Evolutionary conservation across 2,797 vertebrate genomes (phyloP).

Genomic region (Cryptoprocta ferox): DNA sequence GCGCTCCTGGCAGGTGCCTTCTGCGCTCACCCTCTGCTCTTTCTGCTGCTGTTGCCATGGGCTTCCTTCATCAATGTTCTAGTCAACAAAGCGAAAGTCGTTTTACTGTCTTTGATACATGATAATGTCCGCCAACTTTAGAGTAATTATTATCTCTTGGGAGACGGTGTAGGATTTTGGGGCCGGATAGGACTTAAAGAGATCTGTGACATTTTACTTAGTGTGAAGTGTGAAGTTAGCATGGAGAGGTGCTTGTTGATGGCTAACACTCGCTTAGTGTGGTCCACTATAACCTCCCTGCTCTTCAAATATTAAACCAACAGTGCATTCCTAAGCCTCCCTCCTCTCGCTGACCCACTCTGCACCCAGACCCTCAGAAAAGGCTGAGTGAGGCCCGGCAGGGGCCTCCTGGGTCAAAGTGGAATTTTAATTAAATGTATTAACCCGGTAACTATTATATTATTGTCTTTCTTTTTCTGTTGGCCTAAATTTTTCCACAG

Average conservation of each 20-base stretch:
- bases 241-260: rapidly evolving
- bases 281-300: background rate
- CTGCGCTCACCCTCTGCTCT: rapidly evolving
- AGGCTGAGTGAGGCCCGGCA: rapidly evolving
- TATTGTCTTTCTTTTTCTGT: background rate
- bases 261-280: rapidly evolving
- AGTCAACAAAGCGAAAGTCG: background rate
- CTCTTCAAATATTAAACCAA: background rate
- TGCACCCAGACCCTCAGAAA: background rate
- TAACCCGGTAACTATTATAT: too few relatives aligned
- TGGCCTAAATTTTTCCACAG: background rate
- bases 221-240: background rate
- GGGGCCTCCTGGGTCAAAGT: rapidly evolving
- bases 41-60: rapidly evolving
- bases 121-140: rapidly evolving
- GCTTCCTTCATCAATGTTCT: background rate
- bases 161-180: background rate
- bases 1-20: rapidly evolving
- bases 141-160: rapidly evolving
- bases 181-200: rapidly evolving
- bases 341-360: rapidly evolving
- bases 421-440: rapidly evolving
- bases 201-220: rapidly evolving
- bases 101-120: rapidly evolving
- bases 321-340: too few relatives aligned